Percentiles rank a stretch among this genome's conserved stretches.
phyloP scores from a whole-genome alignment of 2,888 invertebrate genomes.

The Parochlus steinenii region DNA sequence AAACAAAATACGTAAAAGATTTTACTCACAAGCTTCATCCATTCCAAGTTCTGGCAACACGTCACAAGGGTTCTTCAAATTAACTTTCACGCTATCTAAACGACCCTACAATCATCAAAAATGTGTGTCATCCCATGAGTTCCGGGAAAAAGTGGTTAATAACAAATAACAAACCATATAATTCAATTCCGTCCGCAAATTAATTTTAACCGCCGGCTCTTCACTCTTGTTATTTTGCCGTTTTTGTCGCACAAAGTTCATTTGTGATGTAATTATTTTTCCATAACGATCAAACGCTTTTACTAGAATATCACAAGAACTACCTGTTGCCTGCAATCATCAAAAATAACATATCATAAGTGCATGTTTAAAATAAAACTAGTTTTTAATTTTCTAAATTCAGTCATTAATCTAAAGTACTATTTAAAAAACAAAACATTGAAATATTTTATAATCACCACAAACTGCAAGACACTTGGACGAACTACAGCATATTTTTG shows the following conservation, averaged over 20 bases:
- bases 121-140: conserved; percentile 13
- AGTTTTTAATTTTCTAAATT: no score
- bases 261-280: conserved; percentile 24
- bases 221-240: background rate
- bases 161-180: no score
- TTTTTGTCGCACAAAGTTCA: background rate
- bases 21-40: conserved; percentile 58
- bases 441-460: conserved; percentile 26
- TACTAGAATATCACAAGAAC: conserved; percentile 38
- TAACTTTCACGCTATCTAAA: conserved; percentile 36
- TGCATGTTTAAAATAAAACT: background rate
- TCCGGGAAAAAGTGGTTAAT: conserved; percentile 16
- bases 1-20: background rate
- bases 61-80: conserved; percentile 43
- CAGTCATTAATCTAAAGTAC: no score
- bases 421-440: conserved; percentile 1
- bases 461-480: conserved; percentile 33
- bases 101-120: conserved; percentile 21
- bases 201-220: background rate
- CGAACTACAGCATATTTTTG: conserved; percentile 32
- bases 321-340: conserved; percentile 24
- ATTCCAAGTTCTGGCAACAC: conserved; percentile 46
- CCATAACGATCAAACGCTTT: conserved; percentile 37
- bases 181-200: conserved; percentile 6
- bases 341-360: conserved; percentile 15